Conservation (phyloP, 2,888 invertebrate genomes). For the Tenthredo scrophulariae region DNA sequence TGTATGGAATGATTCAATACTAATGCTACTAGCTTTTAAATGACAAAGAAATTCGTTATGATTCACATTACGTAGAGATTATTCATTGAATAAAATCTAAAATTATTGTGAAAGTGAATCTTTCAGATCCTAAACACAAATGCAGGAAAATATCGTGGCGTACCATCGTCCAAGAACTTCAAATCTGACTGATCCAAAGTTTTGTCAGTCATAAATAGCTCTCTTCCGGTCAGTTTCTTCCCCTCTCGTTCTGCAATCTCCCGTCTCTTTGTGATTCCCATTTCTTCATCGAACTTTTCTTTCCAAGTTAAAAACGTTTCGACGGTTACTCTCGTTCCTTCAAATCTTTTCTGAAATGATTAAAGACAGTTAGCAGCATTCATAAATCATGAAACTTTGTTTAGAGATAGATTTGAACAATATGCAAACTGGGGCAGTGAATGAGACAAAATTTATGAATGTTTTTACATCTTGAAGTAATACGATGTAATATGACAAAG, state of each 20-base stretch:
- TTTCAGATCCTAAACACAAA: slow-evolving; percentile 31
- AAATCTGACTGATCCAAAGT: slow-evolving; percentile 98
- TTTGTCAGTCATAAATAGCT: slow-evolving; percentile 95
- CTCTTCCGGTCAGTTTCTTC: slow-evolving; percentile 94
- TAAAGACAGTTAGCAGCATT: not conserved
- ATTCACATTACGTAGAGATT: slow-evolving; percentile 28
- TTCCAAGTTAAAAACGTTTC: slow-evolving; percentile 98
- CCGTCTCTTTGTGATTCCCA: slow-evolving; percentile 86
- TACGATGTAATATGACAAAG: not conserved
- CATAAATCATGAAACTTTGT: not conserved
- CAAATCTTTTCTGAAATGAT: slow-evolving; percentile 89
- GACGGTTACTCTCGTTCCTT: slow-evolving; percentile 96
- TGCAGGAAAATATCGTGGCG: slow-evolving; percentile 13
- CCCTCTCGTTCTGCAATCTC: slow-evolving; percentile 86
- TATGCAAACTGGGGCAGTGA: not conserved
- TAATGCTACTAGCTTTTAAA: not conserved
- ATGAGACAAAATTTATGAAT: slow-evolving; percentile 31
- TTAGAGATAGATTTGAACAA: not conserved
- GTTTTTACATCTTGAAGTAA: not conserved
- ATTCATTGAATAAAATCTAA: slow-evolving; percentile 27
- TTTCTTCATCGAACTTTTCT: slow-evolving; percentile 93
- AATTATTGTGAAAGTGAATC: slow-evolving; percentile 31
- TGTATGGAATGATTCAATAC: not conserved
- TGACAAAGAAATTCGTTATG: not conserved
- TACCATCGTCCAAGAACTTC: slow-evolving; percentile 94